Conservation (phyloP, 2,113 vertebrate species). For the Halichoerus grypus region DNA sequence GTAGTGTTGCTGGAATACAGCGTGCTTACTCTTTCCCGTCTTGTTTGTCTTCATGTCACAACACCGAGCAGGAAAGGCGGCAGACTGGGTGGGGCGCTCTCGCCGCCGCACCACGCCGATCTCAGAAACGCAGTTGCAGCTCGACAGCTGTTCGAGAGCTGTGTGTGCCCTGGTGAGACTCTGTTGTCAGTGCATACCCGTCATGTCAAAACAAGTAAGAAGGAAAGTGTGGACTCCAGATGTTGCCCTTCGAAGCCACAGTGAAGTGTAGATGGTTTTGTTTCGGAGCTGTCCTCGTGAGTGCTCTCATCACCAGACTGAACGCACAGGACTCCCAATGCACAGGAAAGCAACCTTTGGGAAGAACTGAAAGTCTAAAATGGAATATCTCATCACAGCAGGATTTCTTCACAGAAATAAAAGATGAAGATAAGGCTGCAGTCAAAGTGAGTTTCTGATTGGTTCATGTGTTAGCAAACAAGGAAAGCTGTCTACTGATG, state of each 20-base stretch:
- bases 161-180: too few species aligned
- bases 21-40: accelerated
- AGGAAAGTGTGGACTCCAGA: too few species aligned
- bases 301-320: too few species aligned
- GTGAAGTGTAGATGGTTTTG: accelerated
- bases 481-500: too few species aligned
- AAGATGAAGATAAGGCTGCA: background rate
- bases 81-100: accelerated
- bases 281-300: background rate
- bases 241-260: background rate
- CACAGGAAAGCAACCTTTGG: background rate
- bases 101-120: background rate
- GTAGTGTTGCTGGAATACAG: background rate
- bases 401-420: background rate
- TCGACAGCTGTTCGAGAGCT: background rate
- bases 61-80: accelerated
- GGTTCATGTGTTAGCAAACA: background rate
- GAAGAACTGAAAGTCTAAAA: background rate
- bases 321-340: background rate
- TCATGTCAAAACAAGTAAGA: background rate
- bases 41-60: too few species aligned
- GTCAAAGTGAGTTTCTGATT: background rate
- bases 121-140: too few species aligned
- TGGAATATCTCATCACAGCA: background rate
- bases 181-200: background rate